Evolutionary conservation across 2,888 invertebrate species (phyloP).

Genomic region (Cylloceria caligata): DNA sequence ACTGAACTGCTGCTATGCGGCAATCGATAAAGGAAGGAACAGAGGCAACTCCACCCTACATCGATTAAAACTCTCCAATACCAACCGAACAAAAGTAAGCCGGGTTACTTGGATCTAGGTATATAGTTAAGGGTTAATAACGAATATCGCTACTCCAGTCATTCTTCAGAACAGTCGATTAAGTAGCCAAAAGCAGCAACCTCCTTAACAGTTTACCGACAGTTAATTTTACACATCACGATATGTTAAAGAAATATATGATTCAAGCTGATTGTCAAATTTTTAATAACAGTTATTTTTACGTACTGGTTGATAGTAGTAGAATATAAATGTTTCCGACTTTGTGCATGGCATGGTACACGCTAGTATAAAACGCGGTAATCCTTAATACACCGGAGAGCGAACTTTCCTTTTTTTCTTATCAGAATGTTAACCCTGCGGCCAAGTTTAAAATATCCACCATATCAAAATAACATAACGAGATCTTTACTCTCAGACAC

Average conservation of each 20-base stretch:
- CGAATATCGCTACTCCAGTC: too few species aligned
- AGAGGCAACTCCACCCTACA: too few species aligned
- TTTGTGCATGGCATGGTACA: background rate
- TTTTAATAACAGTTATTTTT: background rate
- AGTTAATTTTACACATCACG: background rate
- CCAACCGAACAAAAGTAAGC: too few species aligned
- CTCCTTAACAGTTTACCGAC: background rate
- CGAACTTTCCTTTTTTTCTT: conserved; percentile 31
- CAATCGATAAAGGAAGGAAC: too few species aligned
- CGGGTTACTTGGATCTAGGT: too few species aligned
- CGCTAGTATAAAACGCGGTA: background rate
- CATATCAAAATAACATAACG: conserved; percentile 40
- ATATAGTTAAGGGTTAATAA: too few species aligned
- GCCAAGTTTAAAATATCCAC: conserved; percentile 8
- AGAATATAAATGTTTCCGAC: background rate
- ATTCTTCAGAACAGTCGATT: too few species aligned
- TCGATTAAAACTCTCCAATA: too few species aligned
- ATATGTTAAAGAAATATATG: background rate
- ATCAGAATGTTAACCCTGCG: conserved; percentile 43
- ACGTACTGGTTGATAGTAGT: too few species aligned
- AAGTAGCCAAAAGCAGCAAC: too few species aligned
- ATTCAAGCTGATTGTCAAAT: too few species aligned
- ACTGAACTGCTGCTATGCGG: too few species aligned
- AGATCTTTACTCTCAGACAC: conserved; percentile 38
- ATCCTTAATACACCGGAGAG: conserved; percentile 26